These are phyloP conservation scores for Limnothrissa miodon DNA, from an alignment of 2,113 vertebrate genomes.

Conservation along the genomic window DNA sequence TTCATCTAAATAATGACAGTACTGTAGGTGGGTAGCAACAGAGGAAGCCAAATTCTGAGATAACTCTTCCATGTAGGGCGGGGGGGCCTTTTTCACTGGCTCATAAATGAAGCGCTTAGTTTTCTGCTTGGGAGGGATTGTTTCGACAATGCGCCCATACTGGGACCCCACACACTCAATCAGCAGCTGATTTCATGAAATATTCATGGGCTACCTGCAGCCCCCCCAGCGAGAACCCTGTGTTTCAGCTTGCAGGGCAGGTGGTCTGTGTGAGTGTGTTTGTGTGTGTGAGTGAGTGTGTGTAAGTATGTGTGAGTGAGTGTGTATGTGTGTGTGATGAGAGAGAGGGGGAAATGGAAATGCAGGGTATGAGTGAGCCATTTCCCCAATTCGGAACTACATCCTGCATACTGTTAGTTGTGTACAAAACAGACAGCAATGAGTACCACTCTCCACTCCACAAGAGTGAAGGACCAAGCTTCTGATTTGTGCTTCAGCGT, in stretches of 20 bases:
- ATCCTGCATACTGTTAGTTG: neutral
- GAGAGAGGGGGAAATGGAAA: conserved; percentile 22
- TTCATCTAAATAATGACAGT: neutral
- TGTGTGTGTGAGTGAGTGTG: neutral
- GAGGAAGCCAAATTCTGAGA: neutral
- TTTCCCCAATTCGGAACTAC: neutral
- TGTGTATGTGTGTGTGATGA: conserved; percentile 3
- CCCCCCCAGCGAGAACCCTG: conserved; percentile 47
- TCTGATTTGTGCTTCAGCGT: neutral
- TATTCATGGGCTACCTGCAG: conserved; percentile 62
- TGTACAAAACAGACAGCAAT: neutral
- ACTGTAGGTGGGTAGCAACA: neutral
- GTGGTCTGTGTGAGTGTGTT: neutral
- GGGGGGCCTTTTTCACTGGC: neutral
- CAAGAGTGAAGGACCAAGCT: neutral
- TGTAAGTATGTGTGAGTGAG: neutral
- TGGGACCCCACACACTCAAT: conserved; percentile 55
- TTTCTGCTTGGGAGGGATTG: conserved; percentile 19
- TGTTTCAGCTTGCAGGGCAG: conserved; percentile 31
- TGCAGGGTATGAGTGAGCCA: neutral
- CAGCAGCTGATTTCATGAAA: conserved; percentile 70
- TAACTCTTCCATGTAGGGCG: neutral
- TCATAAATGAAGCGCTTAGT: neutral
- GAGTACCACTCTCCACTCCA: neutral
- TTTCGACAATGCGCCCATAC: conserved; percentile 45